Conservation (phyloP, 2,888 invertebrate species). For the Lycia hirtaria region DNA sequence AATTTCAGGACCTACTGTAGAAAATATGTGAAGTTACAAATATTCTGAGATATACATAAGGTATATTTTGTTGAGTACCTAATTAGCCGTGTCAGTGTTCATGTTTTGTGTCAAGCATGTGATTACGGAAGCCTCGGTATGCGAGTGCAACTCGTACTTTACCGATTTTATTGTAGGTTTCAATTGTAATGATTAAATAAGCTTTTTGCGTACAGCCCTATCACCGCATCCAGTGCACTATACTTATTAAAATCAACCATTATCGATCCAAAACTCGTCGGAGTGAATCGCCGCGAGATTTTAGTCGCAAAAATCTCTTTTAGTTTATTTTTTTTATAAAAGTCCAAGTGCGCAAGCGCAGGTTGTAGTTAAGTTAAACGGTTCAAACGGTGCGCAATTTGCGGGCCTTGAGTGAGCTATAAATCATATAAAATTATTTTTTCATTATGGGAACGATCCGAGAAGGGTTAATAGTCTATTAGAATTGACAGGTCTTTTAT, state of each 20-base stretch:
- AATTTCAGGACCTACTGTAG: too few relatives aligned
- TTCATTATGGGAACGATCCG: conserved; percentile 67
- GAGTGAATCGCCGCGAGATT: conserved; percentile 53
- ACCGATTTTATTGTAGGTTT: too few relatives aligned
- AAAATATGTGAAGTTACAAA: too few relatives aligned
- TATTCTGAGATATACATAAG: too few relatives aligned
- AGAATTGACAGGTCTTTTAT: conserved; percentile 54
- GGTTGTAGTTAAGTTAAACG: conserved; percentile 81
- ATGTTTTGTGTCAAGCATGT: too few relatives aligned
- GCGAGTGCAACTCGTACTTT: too few relatives aligned
- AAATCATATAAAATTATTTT: conserved; percentile 83
- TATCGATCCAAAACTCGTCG: conserved; percentile 45
- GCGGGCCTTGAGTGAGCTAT: conserved; percentile 80
- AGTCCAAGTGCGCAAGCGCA: conserved; percentile 68
- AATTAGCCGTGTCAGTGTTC: too few relatives aligned
- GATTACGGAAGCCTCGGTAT: too few relatives aligned
- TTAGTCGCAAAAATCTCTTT: conserved; percentile 57
- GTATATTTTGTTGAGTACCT: too few relatives aligned
- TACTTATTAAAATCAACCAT: conserved; percentile 69
- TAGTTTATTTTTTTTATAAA: conserved; percentile 59
- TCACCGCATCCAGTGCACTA: conserved; percentile 46
- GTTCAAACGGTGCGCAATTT: conserved; percentile 80
- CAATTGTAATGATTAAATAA: too few relatives aligned
- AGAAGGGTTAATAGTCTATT: conserved; percentile 74
- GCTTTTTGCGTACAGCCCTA: conserved; percentile 32